A percentile compares a stretch with the other conserved stretches of the same genome.
Conservation (phyloP, 2,113 vertebrate species). For the Accipiter cooperii region DNA sequence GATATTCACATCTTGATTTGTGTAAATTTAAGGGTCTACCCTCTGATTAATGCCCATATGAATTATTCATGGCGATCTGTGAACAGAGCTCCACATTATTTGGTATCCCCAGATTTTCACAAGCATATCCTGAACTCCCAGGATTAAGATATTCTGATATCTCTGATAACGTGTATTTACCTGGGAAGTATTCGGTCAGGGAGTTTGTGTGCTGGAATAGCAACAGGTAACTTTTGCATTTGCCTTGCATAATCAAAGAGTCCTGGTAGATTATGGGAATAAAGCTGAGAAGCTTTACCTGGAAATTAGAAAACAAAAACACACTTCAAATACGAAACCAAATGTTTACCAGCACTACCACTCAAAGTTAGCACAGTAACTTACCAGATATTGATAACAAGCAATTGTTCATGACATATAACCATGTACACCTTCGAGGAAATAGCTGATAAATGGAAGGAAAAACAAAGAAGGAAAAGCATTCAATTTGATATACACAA, state of each 20-base stretch:
- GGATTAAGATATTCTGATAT: background rate
- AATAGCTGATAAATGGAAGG: constrained; percentile 79
- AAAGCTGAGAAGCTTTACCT: constrained; percentile 98
- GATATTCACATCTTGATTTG: background rate
- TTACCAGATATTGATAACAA: constrained; percentile 96
- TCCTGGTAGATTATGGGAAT: constrained; percentile 93
- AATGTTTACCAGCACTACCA: background rate
- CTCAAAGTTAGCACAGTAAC: constrained; percentile 33
- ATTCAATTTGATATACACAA: background rate
- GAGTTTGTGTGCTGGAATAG: constrained; percentile 95
- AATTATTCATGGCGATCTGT: background rate
- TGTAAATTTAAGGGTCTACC: background rate
- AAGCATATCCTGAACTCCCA: background rate
- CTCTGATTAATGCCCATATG: background rate
- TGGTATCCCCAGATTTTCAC: background rate
- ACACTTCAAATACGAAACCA: constrained; percentile 32
- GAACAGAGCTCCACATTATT: background rate
- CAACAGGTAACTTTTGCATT: constrained; percentile 94
- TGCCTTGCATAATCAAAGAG: constrained; percentile 96
- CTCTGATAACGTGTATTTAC: constrained; percentile 51
- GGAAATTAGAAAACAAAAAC: constrained; percentile 53
- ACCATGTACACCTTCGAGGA: constrained; percentile 93
- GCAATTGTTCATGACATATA: constrained; percentile 98
- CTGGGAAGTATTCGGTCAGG: constrained; percentile 97
- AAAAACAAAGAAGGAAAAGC: background rate